Base-by-base conservation (phyloP, 2,113 vertebrate species). In the Colius striatus region DNA sequence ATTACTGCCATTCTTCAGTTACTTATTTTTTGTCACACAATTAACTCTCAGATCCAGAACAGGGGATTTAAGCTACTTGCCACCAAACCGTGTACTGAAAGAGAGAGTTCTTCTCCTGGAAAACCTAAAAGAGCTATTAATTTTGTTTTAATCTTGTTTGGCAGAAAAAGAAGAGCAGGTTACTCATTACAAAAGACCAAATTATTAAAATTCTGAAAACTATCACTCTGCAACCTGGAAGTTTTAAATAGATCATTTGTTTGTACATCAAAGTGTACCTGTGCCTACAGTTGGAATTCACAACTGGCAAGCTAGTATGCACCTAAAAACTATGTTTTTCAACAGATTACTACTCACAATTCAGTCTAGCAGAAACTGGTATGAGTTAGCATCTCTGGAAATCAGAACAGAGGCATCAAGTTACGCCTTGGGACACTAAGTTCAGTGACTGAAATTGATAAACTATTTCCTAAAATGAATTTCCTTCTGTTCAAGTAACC, bases 91-190 rank as follows among this genome's bases (percentile, higher is more conserved):
- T 3, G 8, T 6, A 38, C 2, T 32, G 13, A 7, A 77, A 68
- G 83, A 66, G 18, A 45, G 2, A 41, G 5, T 15, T 80, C 11
- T 82, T 82, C 10, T 43, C 15, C 3, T 16, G 57, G 9, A 58
- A 3, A 84, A 48, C 3, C 48, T 50, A 36, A 58, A 61, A 60
- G n/a, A 13, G 38, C 38, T 27, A 41, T 25, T 55, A n/a, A 26
- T n/a, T 63, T 65, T 78, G 5, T 6, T 82, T 90, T 72, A 32
- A 41, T 41, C 11, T 87, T 63, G 15, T 34, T 51, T 75, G 15
- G 5, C 5, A 81, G 22, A 8, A 10, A 54, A 43, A 17, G 7
- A 50, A 66, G 14, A 45, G 20, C 0, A 2, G 3, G 1, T 9
- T 36, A 47, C 3, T 30, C 1, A 30, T 20, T 11, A 43, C 38